phyloP scores from a whole-genome alignment of 1,140 invertebrate genomes.

The Campodea augens region DNA sequence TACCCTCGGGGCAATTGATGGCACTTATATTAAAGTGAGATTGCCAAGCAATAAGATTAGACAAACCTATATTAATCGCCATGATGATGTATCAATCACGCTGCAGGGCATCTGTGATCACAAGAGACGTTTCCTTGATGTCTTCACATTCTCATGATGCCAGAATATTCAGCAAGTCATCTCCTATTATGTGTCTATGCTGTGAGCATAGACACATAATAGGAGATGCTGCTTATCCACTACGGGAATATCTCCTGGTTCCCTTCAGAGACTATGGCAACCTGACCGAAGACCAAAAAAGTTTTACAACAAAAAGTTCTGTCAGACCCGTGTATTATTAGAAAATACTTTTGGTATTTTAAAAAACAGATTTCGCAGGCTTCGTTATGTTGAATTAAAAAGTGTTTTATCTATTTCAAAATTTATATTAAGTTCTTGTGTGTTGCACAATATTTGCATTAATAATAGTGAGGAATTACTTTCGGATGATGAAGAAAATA shows the following conservation, averaged over 20 bases:
- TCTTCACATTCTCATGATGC: constrained; percentile 17
- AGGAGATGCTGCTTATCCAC: constrained; percentile 22
- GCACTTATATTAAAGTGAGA: too few relatives aligned
- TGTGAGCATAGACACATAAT: too few relatives aligned
- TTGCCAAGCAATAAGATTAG: too few relatives aligned
- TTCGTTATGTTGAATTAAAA: constrained; percentile 16
- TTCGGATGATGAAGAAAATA: constrained; percentile 4
- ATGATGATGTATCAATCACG: constrained; percentile 15
- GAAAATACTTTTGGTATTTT: constrained; percentile 20
- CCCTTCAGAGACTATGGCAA: constrained; percentile 20
- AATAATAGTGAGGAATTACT: constrained; percentile 9
- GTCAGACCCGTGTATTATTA: constrained; percentile 16
- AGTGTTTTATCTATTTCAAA: constrained; percentile 15
- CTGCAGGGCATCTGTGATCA: constrained; percentile 17
- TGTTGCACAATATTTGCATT: constrained; percentile 22
- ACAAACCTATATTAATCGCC: constrained; percentile 16
- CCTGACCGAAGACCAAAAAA: constrained; percentile 15
- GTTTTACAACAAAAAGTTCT: constrained; percentile 18
- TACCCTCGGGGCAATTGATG: too few relatives aligned
- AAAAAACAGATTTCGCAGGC: constrained; percentile 20
- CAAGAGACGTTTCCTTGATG: constrained; percentile 15
- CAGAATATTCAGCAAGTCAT: constrained; percentile 14
- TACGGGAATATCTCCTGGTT: constrained; percentile 16
- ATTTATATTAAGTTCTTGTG: constrained; percentile 19
- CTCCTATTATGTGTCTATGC: too few relatives aligned